Percentiles rank a stretch among this genome's conserved stretches.
Conservation (phyloP, 2,113 vertebrate species). For the Mastomys coucha region DNA sequence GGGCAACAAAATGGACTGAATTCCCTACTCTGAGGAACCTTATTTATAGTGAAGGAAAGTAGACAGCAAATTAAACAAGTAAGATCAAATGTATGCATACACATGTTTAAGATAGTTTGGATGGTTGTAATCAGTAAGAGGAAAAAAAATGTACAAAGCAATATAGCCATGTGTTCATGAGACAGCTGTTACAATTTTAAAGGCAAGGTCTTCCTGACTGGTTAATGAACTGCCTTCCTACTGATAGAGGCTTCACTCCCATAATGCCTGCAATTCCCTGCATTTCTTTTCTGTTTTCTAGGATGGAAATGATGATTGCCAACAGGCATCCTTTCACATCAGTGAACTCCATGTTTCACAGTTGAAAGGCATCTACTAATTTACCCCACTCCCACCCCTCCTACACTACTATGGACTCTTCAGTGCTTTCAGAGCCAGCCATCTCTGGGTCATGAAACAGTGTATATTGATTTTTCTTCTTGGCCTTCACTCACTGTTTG, state of each 20-base stretch:
- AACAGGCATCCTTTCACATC: neutral
- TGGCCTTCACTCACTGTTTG: neutral
- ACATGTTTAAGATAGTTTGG: neutral
- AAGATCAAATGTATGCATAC: neutral
- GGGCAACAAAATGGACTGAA: neutral
- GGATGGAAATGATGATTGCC: neutral
- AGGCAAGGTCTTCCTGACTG: neutral
- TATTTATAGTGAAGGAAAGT: neutral
- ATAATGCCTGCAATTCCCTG: neutral
- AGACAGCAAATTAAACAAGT: neutral
- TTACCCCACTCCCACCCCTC: too few species aligned
- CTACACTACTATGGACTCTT: neutral
- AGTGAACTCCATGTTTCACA: neutral
- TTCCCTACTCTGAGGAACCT: neutral
- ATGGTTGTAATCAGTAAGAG: neutral
- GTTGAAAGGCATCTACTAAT: neutral
- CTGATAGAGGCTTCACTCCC: neutral
- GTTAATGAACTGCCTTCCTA: neutral
- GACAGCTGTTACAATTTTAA: neutral
- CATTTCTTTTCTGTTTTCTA: neutral
- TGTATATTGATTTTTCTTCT: neutral
- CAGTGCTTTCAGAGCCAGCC: too few species aligned
- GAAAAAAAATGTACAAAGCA: neutral
- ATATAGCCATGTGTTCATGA: neutral
- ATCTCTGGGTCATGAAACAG: neutral